Evolutionary conservation across 2,797 vertebrate genomes (phyloP).

Genomic region (Mormyrops boulengeri): DNA sequence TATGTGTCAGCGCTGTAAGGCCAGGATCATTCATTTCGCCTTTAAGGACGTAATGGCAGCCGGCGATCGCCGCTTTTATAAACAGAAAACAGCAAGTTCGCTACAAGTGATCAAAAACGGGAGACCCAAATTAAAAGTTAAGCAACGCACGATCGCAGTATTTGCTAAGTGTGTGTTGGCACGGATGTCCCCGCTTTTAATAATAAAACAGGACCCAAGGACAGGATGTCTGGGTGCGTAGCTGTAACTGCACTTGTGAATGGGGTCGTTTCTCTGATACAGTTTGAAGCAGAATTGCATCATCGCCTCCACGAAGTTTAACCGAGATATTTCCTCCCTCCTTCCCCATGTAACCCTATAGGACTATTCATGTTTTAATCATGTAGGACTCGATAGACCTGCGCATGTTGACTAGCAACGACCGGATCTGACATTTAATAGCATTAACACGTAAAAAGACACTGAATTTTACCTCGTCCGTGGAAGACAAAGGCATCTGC

Average conservation of each 20-base stretch:
- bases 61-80: not conserved
- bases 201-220: not conserved
- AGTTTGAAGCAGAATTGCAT: constrained; percentile 29
- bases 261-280: constrained; percentile 12
- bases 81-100: not conserved
- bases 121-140: not conserved
- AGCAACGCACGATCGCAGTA: not conserved
- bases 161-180: not conserved
- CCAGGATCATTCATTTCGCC: not conserved
- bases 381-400: not conserved
- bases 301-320: constrained; percentile 38
- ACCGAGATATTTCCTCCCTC: constrained; percentile 26
- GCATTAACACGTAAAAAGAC: not conserved
- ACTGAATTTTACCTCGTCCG: constrained; percentile 38
- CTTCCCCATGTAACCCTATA: constrained; percentile 27
- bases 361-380: not conserved
- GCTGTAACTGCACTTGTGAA: constrained; percentile 10
- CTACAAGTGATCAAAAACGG: not conserved
- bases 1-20: not conserved
- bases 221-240: constrained; percentile 2
- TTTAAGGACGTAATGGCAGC: not conserved
- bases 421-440: not conserved
- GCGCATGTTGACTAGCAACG: not conserved
- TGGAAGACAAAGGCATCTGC: constrained; percentile 44
- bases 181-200: not conserved